These are phyloP conservation scores for Plagodis dolabraria DNA, from an alignment of 2,888 invertebrate genomes.

Conservation along the genomic window DNA sequence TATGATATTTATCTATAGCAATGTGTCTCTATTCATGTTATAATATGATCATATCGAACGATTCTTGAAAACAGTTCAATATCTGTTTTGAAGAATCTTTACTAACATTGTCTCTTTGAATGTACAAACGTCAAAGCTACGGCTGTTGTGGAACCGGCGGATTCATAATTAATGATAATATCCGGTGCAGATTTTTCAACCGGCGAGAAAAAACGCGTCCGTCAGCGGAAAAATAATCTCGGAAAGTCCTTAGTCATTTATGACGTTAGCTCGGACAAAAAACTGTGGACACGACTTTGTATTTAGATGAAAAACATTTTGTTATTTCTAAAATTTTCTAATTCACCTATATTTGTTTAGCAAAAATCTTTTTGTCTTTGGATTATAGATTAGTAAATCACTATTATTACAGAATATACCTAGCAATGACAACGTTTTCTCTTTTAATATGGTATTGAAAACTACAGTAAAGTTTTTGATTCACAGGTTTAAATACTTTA, in stretches of 20 bases:
- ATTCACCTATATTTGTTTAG: no score
- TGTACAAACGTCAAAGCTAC: constrained; percentile 64
- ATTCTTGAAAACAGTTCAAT: neutral
- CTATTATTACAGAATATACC: no score
- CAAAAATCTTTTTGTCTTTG: no score
- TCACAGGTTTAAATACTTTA: no score
- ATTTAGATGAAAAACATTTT: neutral
- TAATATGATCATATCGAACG: no score
- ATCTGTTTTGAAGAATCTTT: constrained; percentile 20
- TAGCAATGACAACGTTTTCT: no score
- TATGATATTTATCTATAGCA: no score
- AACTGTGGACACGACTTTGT: constrained; percentile 41
- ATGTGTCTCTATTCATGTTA: no score
- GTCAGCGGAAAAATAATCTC: constrained; percentile 72
- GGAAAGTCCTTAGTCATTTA: constrained; percentile 68
- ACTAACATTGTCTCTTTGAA: constrained; percentile 47
- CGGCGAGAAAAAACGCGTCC: constrained; percentile 66
- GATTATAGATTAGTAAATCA: no score
- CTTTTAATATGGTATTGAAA: no score
- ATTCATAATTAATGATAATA: constrained; percentile 84
- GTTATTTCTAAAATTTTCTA: no score
- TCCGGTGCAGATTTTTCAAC: constrained; percentile 77
- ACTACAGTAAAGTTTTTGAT: no score
- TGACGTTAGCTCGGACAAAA: constrained; percentile 48
- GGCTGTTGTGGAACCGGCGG: constrained; percentile 58